Evolutionary conservation across 2,888 invertebrate species (phyloP).

Genomic region (Ceriagrion tenellum): DNA sequence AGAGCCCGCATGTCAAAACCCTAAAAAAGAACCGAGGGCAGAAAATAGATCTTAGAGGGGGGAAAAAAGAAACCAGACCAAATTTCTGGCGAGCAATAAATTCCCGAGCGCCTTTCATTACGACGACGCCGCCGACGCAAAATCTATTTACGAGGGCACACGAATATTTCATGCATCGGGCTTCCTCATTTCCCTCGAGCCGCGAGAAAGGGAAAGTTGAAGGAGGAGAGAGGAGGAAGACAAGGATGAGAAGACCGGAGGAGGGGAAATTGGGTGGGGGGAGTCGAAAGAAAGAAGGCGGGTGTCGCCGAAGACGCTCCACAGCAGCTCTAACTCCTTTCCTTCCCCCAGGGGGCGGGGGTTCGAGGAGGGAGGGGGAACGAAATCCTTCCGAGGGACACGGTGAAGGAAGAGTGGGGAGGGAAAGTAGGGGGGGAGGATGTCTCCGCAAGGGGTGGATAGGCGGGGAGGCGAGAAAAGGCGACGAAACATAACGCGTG

Average conservation of each 20-base stretch:
- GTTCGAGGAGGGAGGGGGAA: too few species aligned
- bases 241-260: neutral
- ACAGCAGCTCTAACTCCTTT: too few species aligned
- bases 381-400: too few species aligned
- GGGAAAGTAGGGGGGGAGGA: too few species aligned
- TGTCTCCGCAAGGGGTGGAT: too few species aligned
- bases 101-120: neutral
- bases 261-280: neutral
- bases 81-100: neutral
- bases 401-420: too few species aligned
- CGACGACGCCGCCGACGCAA: neutral
- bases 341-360: too few species aligned
- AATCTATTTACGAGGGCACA: neutral
- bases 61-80: neutral
- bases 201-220: neutral
- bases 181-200: neutral
- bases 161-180: constrained; percentile 7
- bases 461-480: too few species aligned
- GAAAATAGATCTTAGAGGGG: neutral
- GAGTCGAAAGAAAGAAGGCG: neutral
- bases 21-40: neutral
- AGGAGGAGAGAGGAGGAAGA: neutral
- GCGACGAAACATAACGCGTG: too few species aligned
- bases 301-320: neutral
- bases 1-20: neutral